Conservation (phyloP, 2,113 vertebrate species). For the Rynchops niger region DNA sequence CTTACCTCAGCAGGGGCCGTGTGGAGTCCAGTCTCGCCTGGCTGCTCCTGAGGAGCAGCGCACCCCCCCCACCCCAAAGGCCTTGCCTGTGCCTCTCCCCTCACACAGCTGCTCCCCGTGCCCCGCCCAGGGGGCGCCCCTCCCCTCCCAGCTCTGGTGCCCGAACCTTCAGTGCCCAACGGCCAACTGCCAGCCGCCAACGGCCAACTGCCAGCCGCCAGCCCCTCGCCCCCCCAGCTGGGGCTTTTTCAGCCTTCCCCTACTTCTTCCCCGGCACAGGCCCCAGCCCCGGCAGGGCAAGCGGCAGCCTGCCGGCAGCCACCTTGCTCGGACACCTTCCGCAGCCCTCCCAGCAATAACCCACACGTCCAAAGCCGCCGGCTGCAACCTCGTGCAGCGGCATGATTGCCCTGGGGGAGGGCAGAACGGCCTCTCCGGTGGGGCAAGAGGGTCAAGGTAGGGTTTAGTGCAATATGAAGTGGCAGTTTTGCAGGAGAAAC, state of each 20-base stretch:
- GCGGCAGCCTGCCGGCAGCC: neutral
- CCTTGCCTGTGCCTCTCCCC: neutral
- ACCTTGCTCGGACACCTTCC: neutral
- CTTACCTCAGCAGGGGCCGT: neutral
- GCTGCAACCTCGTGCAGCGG: fast-evolving
- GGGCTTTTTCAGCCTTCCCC: neutral
- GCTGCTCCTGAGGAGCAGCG: neutral
- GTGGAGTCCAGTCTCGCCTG: fast-evolving
- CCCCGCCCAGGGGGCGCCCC: neutral
- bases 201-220: fast-evolving
- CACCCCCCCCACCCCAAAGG: too few species aligned
- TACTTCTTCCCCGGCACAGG: neutral
- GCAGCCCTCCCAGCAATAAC: neutral
- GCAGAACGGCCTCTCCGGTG: neutral
- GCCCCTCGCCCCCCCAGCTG: neutral
- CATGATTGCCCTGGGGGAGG: neutral
- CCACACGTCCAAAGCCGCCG: fast-evolving
- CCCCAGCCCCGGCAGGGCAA: fast-evolving
- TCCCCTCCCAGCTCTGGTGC: neutral
- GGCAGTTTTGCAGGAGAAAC: neutral
- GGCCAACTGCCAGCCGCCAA: fast-evolving
- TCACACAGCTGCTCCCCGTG: neutral
- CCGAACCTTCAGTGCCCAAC: neutral
- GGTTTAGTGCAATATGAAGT: neutral
- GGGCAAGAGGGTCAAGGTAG: neutral